Base-by-base conservation (phyloP, 2,797 vertebrate genomes). In the Lutjanus campechanus region DNA sequence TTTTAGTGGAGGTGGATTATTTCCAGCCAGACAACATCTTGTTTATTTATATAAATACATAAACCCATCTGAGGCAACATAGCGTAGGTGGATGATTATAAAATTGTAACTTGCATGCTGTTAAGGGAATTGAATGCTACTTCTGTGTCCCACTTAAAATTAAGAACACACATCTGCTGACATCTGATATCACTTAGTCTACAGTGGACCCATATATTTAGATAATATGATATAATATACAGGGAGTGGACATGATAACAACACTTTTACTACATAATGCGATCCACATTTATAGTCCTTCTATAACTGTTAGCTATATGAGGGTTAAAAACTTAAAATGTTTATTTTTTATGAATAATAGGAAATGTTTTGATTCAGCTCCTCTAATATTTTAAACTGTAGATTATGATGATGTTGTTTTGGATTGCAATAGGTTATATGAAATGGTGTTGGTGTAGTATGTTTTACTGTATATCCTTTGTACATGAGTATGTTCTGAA, bases 71-170 rank as follows among this genome's bases (percentile, higher is more conserved):
- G 8, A 84, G 56, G 67, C 29, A 81, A 50, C 5, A 29, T 7
- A 25, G 49, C 1, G 29, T 47, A 56, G 74, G 69, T 50, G 46
- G 60, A 68, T 80, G 61, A 75, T 53, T 43, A 81, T 68, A 71
- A 58, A 63, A 77, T 55, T 76, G 44, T 64, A 76, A 76, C 51
- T 78, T 78, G 19, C 17, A 41, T 64, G 61, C 51, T 85, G 51
- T 53, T 20, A 83, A 69, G 56, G 40, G 44, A 84, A 62, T 19
- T 55, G 16, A 66, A 77, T 1, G 9, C 36, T 79, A 64, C 25
- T 69, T 64, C 75, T 73, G 60, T 51, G 25, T 83, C 50, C 66
- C 3, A 50, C 25, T 60, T 75, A 15, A 69, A 58, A 75, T 70
- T 5, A 71, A 41, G 15, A 46, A 60, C 29, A 62, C 60, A 49